phyloP scores from a whole-genome alignment of 2,113 vertebrate genomes.

The Platichthys flesus region DNA sequence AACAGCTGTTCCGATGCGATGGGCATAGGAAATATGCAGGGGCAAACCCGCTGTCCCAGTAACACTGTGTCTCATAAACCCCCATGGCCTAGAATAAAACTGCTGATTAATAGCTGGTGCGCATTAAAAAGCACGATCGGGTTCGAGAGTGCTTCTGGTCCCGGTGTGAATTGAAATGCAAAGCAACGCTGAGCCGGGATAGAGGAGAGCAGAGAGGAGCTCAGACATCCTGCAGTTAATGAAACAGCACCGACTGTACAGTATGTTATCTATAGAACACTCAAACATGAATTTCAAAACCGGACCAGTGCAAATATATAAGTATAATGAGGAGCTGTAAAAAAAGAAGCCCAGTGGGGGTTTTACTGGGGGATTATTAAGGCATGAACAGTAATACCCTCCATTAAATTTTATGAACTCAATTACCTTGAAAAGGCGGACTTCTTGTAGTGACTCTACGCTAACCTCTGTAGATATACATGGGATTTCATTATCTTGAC shows the following conservation, averaged over 20 bases:
- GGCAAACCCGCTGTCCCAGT: slow-evolving; percentile 49
- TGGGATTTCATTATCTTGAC: slow-evolving; percentile 58
- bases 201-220: not conserved
- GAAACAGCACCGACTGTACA: slow-evolving; percentile 2
- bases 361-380: slow-evolving; percentile 68
- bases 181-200: slow-evolving; percentile 12
- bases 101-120: slow-evolving; percentile 78
- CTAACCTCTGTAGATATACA: slow-evolving; percentile 66
- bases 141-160: slow-evolving; percentile 60
- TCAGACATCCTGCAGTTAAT: slow-evolving; percentile 26
- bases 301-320: slow-evolving; percentile 47
- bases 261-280: slow-evolving; percentile 25
- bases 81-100: slow-evolving; percentile 64
- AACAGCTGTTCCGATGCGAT: slow-evolving; percentile 53
- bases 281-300: slow-evolving; percentile 32
- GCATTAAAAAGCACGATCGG: slow-evolving; percentile 71
- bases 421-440: slow-evolving; percentile 71
- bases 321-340: slow-evolving; percentile 41
- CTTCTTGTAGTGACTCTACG: slow-evolving; percentile 65
- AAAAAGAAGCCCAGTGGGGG: slow-evolving; percentile 44
- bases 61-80: slow-evolving; percentile 72
- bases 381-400: slow-evolving; percentile 72
- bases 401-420: slow-evolving; percentile 76
- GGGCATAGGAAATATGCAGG: slow-evolving; percentile 22
- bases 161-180: slow-evolving; percentile 39